Percentiles rank a stretch among this genome's conserved stretches.
Conservation (phyloP, 2,888 invertebrate species). For the Ophion ventricosus region DNA sequence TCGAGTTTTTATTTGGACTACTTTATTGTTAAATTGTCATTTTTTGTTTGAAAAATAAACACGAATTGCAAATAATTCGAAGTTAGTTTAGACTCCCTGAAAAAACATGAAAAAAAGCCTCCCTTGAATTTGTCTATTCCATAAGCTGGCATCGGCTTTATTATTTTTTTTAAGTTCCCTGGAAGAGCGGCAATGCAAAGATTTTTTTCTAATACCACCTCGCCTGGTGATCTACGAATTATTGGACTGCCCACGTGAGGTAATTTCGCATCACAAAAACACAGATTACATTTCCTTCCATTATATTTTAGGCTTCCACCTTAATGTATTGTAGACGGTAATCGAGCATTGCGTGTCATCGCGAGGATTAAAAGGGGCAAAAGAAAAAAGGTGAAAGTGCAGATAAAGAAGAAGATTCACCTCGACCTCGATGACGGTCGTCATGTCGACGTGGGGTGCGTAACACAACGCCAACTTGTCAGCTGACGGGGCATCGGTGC, state of each 20-base stretch:
- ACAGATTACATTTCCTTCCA: neutral
- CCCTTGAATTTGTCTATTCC: neutral
- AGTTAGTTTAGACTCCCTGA: too few species aligned
- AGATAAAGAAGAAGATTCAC: conserved; percentile 79
- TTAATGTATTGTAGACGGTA: neutral
- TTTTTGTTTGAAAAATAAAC: too few species aligned
- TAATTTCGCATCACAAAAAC: too few species aligned
- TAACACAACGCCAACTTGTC: conserved; percentile 86
- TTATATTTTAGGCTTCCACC: neutral
- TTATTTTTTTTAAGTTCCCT: neutral
- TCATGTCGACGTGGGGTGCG: conserved; percentile 89
- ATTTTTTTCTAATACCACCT: neutral
- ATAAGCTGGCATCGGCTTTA: neutral
- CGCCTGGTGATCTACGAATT: neutral
- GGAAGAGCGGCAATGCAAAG: neutral
- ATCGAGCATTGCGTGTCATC: neutral
- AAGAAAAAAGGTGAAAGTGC: conserved; percentile 4
- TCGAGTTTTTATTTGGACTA: neutral
- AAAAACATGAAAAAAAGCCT: too few species aligned
- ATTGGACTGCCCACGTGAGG: neutral
- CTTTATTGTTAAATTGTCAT: neutral
- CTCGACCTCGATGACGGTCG: conserved; percentile 91
- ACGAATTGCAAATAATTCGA: too few species aligned
- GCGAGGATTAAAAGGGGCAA: neutral
- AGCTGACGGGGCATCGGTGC: conserved; percentile 82